Conservation (phyloP, 2,797 vertebrate genomes). For the Sparidentex hasta region DNA sequence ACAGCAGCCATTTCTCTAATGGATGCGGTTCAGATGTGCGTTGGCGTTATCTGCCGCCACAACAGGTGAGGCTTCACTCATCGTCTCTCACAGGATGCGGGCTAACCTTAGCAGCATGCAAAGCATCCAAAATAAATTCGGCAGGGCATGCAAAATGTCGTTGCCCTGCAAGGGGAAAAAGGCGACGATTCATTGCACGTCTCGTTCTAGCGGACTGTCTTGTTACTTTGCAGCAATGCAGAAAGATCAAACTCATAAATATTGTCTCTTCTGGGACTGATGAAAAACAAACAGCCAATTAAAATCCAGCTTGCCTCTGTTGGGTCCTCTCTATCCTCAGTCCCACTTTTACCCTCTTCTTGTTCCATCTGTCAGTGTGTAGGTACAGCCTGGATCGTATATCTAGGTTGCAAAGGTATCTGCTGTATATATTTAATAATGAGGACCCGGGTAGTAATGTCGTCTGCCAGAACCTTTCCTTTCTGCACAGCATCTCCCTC, state of each 20-base stretch:
- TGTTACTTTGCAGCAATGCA: constrained; percentile 67
- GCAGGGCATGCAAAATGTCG: constrained; percentile 40
- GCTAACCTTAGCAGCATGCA: background rate
- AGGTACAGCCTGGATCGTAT: constrained; percentile 65
- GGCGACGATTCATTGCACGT: constrained; percentile 58
- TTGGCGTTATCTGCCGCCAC: background rate
- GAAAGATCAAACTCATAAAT: constrained; percentile 87
- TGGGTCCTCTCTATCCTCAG: constrained; percentile 35
- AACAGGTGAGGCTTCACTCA: constrained; percentile 15
- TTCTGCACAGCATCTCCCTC: constrained; percentile 31
- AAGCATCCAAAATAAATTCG: background rate
- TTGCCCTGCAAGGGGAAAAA: background rate
- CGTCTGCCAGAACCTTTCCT: constrained; percentile 35
- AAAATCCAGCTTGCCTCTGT: constrained; percentile 71
- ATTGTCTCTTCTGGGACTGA: constrained; percentile 82
- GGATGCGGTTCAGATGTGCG: background rate
- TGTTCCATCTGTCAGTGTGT: constrained; percentile 55
- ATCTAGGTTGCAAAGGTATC: constrained; percentile 64
- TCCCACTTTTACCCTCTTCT: constrained; percentile 37
- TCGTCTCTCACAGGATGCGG: background rate
- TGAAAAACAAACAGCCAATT: constrained; percentile 86
- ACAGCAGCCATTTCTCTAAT: constrained; percentile 4
- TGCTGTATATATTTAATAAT: constrained; percentile 76
- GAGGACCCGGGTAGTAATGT: constrained; percentile 29
- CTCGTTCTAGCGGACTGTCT: constrained; percentile 44